A percentile compares a stretch with the other conserved stretches of the same genome.
Conservation (phyloP, 2,797 vertebrate species). For the Serranus cabrilla region DNA sequence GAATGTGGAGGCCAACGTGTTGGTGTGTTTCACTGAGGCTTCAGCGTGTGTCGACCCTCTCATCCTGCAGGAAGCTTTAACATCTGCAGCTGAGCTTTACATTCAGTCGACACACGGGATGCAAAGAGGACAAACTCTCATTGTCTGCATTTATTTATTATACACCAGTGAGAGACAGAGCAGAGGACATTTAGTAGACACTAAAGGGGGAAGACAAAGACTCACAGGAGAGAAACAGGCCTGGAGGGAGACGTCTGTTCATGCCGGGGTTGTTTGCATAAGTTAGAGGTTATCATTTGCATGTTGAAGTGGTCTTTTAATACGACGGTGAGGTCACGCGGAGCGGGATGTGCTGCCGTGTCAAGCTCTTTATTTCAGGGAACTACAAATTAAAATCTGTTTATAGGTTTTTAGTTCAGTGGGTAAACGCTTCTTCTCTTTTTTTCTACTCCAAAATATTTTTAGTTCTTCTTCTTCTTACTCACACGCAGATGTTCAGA, state of each 20-base stretch:
- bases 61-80: conserved; percentile 57
- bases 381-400: conserved; percentile 12
- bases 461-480: too few species aligned
- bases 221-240: conserved; percentile 31
- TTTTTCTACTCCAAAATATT: background rate
- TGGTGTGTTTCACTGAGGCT: conserved; percentile 60
- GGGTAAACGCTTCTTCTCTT: background rate
- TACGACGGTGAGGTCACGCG: conserved; percentile 42
- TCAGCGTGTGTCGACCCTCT: conserved; percentile 60
- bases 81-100: conserved; percentile 30
- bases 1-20: conserved; percentile 59
- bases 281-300: conserved; percentile 73
- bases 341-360: conserved; percentile 20
- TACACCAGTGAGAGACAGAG: background rate
- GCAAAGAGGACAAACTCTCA: conserved; percentile 16
- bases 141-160: conserved; percentile 6
- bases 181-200: conserved; percentile 23
- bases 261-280: conserved; percentile 62
- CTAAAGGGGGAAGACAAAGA: conserved; percentile 24
- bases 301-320: conserved; percentile 65
- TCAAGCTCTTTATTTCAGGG: conserved; percentile 15
- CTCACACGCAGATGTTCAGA: too few species aligned
- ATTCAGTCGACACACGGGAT: conserved; percentile 13
- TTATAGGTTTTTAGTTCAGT: background rate
- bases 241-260: conserved; percentile 39